Base-by-base conservation (phyloP, 92 coral and sea anemone genomes). In the Epizoanthus ramosus region DNA sequence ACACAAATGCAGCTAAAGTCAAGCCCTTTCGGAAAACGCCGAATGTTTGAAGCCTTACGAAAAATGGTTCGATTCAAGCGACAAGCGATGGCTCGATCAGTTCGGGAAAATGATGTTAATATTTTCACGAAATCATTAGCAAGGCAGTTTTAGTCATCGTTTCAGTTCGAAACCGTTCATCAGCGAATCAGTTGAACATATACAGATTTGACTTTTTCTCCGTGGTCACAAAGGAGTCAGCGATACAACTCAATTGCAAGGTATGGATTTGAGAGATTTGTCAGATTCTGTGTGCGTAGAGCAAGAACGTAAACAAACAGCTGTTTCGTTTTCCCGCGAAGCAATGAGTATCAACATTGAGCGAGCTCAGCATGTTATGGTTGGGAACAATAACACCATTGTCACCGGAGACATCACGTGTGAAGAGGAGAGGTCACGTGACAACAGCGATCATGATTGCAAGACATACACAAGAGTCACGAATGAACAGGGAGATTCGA, bases 321-420 rank as follows among this genome's bases (percentile, higher is more conserved):
- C 68, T 76, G 81, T 76, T 60, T 13, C 60, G 19, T 16, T 59
- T 76, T 59, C 57, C 57, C 59, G 71, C 71, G 71, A 61, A 63
- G 6, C 3, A 2, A 0, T 41, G 17, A 23, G 64, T 10, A 41
- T 76, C 19, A 76, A 76, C 37, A 76, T 76, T 60, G 14, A 19
- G 16, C 15, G n/a, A 10, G 58, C 69, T 3, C 35, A 60, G 14
- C 58, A 21, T 6, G 58, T 77, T 21, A 77, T n/a, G 16, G 23
- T 43, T 22, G 82, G 82, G 19, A n/a, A 60, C 15, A 61, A 61
- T 8, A 76, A 39, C 43, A 60, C 68, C 31, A 37, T 76, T 76
- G 37, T 59, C 14, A 35, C 1, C 33, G 33, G 45, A 31, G 23
- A 70, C 3, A 12, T 18, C 5, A 43, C 37, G 21, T 70, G 43